Evolutionary conservation across 2,113 vertebrate species (phyloP), one percentile per base, ranked within the genome.

Genomic region (Eudyptes chrysolophus): DNA sequence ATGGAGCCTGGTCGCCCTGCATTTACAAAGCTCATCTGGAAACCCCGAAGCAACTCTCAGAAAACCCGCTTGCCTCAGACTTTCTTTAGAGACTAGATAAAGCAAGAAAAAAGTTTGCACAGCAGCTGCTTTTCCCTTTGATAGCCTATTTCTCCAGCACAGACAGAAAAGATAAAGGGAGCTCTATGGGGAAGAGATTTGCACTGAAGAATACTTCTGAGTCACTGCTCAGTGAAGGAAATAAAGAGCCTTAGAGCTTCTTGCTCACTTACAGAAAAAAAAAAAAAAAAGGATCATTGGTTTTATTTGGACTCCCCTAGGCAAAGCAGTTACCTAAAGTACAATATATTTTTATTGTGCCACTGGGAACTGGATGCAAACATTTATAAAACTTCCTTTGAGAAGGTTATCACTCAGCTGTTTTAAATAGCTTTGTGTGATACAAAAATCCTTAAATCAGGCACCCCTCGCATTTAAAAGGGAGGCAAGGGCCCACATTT

Each of bases 191-290:
- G 77, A 95, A 92, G 87, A 74, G 32, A 51, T 74, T 52, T 88
- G 52, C 16, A 22, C 34, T 82, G 83, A 92, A 65, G 58, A 90
- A 34, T 90, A 51, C 97, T 95, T 95, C 76, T 62, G 62, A 94
- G 42, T 91, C 94, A 94, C 70, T 96, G 92, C 96, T 88, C 89
- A 94, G 81, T 96, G 79, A 90, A 91, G 66, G 30, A 93, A 95
- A 85, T 88, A 92, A 77, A 90, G n/a, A n/a, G 38, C 87, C 42
- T 74, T 55, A 66, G 81, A 95, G 78, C 38, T 68, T 95, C 79
- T 80, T 84, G 20, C 54, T 96, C 64, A 80, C 32, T 93, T 85
- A 77, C 94, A 86, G 55, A 29, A 49, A 42, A 42, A 44, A 58
- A 70, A 44, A 57, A 70, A 80, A 83, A 30, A 86, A 64, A 40